Base-by-base conservation (phyloP, 92 coral and sea anemone genomes). In the Blastomussa wellsi region DNA sequence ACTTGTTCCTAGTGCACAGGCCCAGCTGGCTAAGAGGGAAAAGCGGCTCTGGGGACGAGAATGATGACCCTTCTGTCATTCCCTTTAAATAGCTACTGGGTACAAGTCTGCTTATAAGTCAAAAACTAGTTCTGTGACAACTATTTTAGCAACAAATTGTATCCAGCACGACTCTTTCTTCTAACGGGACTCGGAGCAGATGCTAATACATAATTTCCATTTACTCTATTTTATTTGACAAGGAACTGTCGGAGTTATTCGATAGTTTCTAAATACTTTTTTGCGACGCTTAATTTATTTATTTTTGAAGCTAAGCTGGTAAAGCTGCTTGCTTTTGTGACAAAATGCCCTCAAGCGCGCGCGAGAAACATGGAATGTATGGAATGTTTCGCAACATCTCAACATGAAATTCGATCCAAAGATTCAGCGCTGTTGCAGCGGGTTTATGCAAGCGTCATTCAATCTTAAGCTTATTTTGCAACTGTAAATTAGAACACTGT, bases 371-470 rank as follows among this genome's bases (percentile, higher is more conserved):
- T 24, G 83, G 67, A 62, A 70, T 35, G 75, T 39, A 13, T 64
- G 71, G 55, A 42, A 39, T 79, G 72, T 38, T 24, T 78, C 11
- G 70, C 22, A 22, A 24, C 19, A 11, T 7, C 17, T 15, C 11
- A 64, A 62, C 19, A n/a, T 47, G 83, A 64, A 62, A 79, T 37
- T 42, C 60, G 62, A 79, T 79, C 48, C 6, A 68, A n/a, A 17
- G 86, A 22, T 73, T 83, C 65, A 83, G 87, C 80, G 20, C 15
- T 14, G 87, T 36, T 74, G 72, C 36, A 83, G 87, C 81, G 26
- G 42, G 87, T 60, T 29, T 74, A 20, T 7, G 67, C 42, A 31
- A 47, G 65, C 53, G 42, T 65, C 9, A 47, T 1, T 36, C 83
- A 3, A 22, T 28, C 4, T 20, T 48, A 52, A 26, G 9, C 5